These are phyloP conservation scores for Chymomyza caudatula DNA, from an alignment of 2,888 invertebrate genomes.

Conservation along the genomic window DNA sequence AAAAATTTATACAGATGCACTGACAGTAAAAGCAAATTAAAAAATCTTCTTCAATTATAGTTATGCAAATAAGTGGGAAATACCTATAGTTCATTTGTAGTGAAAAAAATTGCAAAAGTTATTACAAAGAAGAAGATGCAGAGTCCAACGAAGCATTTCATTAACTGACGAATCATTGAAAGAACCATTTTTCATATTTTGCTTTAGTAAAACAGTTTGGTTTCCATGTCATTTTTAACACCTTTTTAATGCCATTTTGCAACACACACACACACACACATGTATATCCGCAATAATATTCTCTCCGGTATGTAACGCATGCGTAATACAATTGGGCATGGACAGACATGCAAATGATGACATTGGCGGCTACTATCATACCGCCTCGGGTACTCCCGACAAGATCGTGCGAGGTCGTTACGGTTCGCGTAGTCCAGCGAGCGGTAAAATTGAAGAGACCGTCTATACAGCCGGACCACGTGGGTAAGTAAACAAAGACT, in stretches of 20 bases:
- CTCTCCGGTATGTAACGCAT: slow-evolving; percentile 1
- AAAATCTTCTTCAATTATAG: no score
- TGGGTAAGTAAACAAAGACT: slow-evolving; percentile 79
- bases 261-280: slow-evolving; percentile 43
- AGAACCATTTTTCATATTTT: slow-evolving; percentile 19
- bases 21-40: no score
- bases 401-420: slow-evolving; percentile 85
- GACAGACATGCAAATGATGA: slow-evolving; percentile 81
- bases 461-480: slow-evolving; percentile 87
- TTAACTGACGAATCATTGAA: slow-evolving; percentile 37
- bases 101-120: slow-evolving; percentile 1
- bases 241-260: slow-evolving; percentile 61
- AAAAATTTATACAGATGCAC: no score
- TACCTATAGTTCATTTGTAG: no score
- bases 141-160: neutral
- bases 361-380: slow-evolving; percentile 85
- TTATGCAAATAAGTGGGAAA: neutral
- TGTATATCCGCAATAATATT: slow-evolving; percentile 26
- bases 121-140: neutral
- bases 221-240: slow-evolving; percentile 38
- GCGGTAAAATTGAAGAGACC: slow-evolving; percentile 84
- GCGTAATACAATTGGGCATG: slow-evolving; percentile 33
- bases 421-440: slow-evolving; percentile 85
- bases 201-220: slow-evolving; percentile 19
- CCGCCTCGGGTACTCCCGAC: slow-evolving; percentile 82